Percentiles rank a stretch among this genome's conserved stretches.
phyloP scores from a whole-genome alignment of 2,113 vertebrate species.

The Danio rerio region DNA sequence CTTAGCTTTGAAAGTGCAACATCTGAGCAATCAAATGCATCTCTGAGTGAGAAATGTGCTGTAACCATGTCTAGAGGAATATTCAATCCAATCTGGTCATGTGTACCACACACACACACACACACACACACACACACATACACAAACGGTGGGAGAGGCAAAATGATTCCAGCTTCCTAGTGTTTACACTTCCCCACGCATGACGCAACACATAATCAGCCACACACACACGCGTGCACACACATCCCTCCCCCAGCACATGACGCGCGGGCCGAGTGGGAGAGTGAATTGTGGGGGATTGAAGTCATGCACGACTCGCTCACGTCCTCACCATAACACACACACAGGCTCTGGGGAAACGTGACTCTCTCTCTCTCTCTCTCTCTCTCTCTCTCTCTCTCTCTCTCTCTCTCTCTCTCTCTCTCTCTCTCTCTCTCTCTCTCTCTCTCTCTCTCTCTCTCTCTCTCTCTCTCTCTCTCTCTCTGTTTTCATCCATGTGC shows the following conservation, averaged over 20 bases:
- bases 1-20: not conserved
- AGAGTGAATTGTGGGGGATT: conserved; percentile 49
- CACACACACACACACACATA: conserved; percentile 23
- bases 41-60: conserved; percentile 2
- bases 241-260: conserved; percentile 64
- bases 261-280: conserved; percentile 58
- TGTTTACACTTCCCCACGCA: conserved; percentile 67
- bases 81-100: conserved; percentile 19
- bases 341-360: conserved; percentile 10
- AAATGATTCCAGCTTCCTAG: conserved; percentile 65
- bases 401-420: not conserved
- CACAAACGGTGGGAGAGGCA: conserved; percentile 40
- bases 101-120: conserved; percentile 11
- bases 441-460: conserved; percentile 41
- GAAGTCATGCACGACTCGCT: conserved; percentile 53
- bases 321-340: conserved; percentile 19
- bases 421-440: conserved; percentile 22
- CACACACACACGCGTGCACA: conserved; percentile 60
- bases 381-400: not conserved
- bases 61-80: conserved; percentile 4
- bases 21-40: not conserved
- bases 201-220: conserved; percentile 73
- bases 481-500: not conserved
- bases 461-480: conserved; percentile 28
- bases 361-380: conserved; percentile 30